These are phyloP conservation scores for Magallana angulata DNA, from an alignment of 1,140 invertebrate genomes.

Conservation along the genomic window DNA sequence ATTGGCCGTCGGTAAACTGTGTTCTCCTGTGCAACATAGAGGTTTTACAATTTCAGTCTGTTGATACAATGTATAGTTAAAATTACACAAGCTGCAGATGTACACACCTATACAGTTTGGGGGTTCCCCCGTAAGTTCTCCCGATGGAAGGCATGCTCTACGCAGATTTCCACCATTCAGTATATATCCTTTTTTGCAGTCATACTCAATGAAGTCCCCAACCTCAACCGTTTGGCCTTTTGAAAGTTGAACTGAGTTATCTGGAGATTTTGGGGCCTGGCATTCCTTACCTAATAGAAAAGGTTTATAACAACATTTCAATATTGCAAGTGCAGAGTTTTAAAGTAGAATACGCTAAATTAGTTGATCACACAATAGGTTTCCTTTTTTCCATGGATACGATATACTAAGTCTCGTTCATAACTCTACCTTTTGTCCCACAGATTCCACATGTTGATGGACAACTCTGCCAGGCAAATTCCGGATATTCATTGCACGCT, in stretches of 20 bases:
- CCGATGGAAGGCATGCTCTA: constrained; percentile 34
- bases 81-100: background rate
- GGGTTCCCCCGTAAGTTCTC: background rate
- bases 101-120: constrained; percentile 42
- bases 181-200: constrained; percentile 27
- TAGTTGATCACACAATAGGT: too few species aligned
- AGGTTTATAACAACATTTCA: background rate
- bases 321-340: too few species aligned
- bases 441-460: constrained; percentile 39
- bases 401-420: too few species aligned
- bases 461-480: constrained; percentile 49
- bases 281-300: constrained; percentile 1
- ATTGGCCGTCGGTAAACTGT: constrained; percentile 38
- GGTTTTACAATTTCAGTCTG: too few species aligned
- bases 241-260: background rate
- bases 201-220: constrained; percentile 47
- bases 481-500: constrained; percentile 36
- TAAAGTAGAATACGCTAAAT: too few species aligned
- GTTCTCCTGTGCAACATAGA: background rate
- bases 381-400: too few species aligned
- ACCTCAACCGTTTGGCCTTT: background rate
- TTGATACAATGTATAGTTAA: too few species aligned
- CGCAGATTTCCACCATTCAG: constrained; percentile 19
- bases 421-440: constrained; percentile 16
- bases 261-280: background rate